Base-by-base conservation (phyloP, 2,888 invertebrate genomes). In the Agrilus mali region DNA sequence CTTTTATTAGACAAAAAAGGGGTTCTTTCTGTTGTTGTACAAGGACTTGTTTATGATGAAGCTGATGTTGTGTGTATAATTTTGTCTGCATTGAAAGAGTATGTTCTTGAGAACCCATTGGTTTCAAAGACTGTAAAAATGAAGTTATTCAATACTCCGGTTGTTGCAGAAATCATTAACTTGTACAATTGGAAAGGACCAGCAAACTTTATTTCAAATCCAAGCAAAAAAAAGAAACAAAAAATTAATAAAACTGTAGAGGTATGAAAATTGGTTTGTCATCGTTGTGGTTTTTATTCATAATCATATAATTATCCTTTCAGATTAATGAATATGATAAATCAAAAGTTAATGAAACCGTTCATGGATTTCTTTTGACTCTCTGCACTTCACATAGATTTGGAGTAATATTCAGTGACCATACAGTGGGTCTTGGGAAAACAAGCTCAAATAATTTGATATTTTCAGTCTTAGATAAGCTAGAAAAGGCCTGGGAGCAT, bases 121-220 rank as follows among this genome's bases (percentile, higher is more conserved):
- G 75, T 87, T 42, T 77, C 77, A 2, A 86, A 86, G 66, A 85
- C 84, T 2, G 70, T 75, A 33, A 86, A 86, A 61, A 67, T 86
- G 38, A 76, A 75, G 53, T 74, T 79, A 1, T 87, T 87, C 52
- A 81, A 75, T 54, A 76, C 80, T 38, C 70, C 73, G 47, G 75
- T 78, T 16, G 63, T 86, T n/a, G 77, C 77, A 52, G 73, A 76
- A 60, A 66, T 87, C 42, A 74, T 80, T 4, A 75, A 75, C 55
- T 64, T 86, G 2, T 86, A 82, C 53, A 76, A 80, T 50, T 87
- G 86, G 86, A 77, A 75, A 55, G 86, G 85, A 1, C 82, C 82
- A 1, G 68, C 67, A 8, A 69, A 67, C 15, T 66, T 69, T 55
- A 71, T 70, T 41, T 59, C 5, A 37, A 15, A 16, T 6, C 3